A percentile compares a stretch with the other conserved stretches of the same genome.
Evolutionary conservation across 1,140 invertebrate species (phyloP).

Genomic region (Hylaeus anthracinus): DNA sequence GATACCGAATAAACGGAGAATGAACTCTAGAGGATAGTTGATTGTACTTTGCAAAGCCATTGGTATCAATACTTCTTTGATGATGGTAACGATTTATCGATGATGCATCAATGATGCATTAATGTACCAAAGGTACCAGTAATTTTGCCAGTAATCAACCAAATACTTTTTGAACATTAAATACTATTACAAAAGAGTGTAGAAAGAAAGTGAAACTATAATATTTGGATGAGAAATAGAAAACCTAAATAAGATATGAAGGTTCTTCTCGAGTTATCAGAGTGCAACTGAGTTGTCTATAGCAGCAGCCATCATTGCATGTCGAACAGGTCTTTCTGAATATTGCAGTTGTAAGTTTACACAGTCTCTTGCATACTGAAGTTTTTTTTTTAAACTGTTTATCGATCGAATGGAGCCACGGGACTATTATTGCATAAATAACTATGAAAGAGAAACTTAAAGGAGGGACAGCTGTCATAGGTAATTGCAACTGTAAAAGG

Average conservation of each 20-base stretch:
- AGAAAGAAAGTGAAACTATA: background rate
- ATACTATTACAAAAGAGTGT: background rate
- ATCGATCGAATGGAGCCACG: conserved; percentile 10
- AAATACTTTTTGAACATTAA: background rate
- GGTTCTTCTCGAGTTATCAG: background rate
- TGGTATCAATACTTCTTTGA: background rate
- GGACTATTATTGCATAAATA: conserved; percentile 6
- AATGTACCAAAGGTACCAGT: too few relatives aligned
- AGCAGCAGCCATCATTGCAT: background rate
- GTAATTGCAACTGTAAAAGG: background rate
- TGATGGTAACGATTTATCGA: too few relatives aligned
- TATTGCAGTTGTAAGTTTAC: background rate
- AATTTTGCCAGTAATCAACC: too few relatives aligned
- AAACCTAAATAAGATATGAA: background rate
- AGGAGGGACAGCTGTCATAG: background rate
- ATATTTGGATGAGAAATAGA: background rate
- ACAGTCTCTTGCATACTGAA: background rate
- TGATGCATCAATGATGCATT: too few relatives aligned
- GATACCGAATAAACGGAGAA: conserved; percentile 6
- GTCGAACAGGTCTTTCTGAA: background rate
- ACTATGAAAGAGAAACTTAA: background rate
- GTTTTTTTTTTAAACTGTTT: background rate
- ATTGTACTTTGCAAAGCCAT: background rate
- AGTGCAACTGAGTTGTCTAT: background rate
- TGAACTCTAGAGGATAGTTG: conserved; percentile 10